Conservation (phyloP, 2,113 vertebrate species). For the Eudyptes chrysolophus region DNA sequence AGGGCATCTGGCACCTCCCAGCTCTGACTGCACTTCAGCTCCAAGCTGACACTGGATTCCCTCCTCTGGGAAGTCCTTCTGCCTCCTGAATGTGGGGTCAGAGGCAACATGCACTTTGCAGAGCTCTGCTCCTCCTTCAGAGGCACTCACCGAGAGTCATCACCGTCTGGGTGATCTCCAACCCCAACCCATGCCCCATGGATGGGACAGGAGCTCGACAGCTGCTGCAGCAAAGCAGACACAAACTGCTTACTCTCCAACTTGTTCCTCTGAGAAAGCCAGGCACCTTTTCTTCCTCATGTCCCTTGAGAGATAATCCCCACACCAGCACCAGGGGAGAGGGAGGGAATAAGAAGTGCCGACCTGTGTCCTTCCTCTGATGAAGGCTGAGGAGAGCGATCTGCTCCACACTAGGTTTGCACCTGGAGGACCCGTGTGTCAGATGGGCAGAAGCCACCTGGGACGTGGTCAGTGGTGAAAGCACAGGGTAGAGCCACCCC, state of each 20-base stretch:
- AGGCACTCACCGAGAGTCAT: background rate
- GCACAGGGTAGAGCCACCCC: background rate
- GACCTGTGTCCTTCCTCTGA: background rate
- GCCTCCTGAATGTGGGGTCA: background rate
- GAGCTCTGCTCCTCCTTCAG: background rate
- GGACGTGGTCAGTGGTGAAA: background rate
- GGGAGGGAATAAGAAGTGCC: background rate
- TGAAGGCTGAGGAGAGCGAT: background rate
- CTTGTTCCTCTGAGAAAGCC: background rate
- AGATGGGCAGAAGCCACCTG: background rate
- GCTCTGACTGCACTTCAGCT: background rate
- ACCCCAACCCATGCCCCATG: accelerated
- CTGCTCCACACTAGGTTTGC: background rate
- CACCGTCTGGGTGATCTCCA: background rate
- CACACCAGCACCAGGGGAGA: background rate
- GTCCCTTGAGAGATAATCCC: background rate
- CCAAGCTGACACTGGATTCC: background rate
- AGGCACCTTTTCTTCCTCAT: background rate
- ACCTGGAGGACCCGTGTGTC: background rate
- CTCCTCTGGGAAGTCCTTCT: background rate
- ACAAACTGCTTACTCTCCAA: background rate
- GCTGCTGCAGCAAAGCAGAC: background rate
- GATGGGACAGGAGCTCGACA: background rate
- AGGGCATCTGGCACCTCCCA: background rate
- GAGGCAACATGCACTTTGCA: background rate